Percentiles rank a stretch among this genome's conserved stretches.
Evolutionary conservation across 2,797 vertebrate species (phyloP).

Genomic region (Threskiornis aethiopicus): DNA sequence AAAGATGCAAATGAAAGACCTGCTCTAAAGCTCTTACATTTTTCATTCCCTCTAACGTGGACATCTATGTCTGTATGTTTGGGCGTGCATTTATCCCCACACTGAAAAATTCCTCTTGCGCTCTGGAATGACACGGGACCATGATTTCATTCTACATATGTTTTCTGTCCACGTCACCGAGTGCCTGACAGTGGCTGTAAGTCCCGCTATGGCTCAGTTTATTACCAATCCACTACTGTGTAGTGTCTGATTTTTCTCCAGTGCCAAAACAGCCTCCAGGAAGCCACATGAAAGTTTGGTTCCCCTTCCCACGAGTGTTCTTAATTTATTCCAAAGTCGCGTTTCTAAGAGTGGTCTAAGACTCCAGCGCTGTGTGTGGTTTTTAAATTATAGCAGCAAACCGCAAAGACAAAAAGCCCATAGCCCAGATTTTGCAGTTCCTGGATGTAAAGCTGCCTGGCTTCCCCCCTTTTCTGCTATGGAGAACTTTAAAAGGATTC

Average conservation of each 20-base stretch:
- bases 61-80: background rate
- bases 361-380: conserved; percentile 37
- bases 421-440: conserved; percentile 42
- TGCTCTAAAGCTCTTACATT: fast-evolving
- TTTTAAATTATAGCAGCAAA: conserved; percentile 70
- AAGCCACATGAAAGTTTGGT: conserved; percentile 64
- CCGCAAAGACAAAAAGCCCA: conserved; percentile 45
- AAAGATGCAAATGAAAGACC: background rate
- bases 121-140: background rate
- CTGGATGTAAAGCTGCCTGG: conserved; percentile 34
- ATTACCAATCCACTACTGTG: conserved; percentile 19
- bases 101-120: background rate
- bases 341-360: conserved; percentile 65
- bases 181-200: background rate
- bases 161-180: background rate
- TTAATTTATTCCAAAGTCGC: conserved; percentile 62
- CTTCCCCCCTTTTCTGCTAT: background rate
- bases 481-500: conserved; percentile 13
- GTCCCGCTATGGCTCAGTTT: background rate
- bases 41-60: fast-evolving
- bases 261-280: conserved; percentile 46
- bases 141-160: background rate
- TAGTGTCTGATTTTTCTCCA: conserved; percentile 16
- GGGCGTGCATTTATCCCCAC: background rate
- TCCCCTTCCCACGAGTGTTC: conserved; percentile 60